Evolutionary conservation across 2,797 vertebrate species (phyloP), one percentile per base, ranked within the genome.

Genomic region (Falco berigora): DNA sequence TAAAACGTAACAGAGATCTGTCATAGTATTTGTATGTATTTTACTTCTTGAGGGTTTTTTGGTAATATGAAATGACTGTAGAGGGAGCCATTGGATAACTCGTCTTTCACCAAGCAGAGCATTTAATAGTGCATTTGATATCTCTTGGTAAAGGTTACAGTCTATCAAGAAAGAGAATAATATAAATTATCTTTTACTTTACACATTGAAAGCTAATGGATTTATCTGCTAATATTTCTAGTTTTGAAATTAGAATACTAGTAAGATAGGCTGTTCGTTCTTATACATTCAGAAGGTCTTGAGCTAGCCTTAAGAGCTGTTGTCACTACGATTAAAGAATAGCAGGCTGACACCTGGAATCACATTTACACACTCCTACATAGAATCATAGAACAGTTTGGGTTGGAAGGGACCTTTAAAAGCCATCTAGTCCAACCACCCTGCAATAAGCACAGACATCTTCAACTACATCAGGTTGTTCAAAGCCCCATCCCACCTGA

Each of bases 51-150:
- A 10, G 10, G 4, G 2, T 6, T 36, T 58, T 62, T 64, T 27
- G 8, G 38, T 53, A 34, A 86, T 14, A 36, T 52, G 53, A 80
- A 80, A 46, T 77, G 72, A 74, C 96, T 92, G 77, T 52, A 96
- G 94, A 92, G 96, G 92, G 96, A 96, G 96, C 96, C 61, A 56
- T 56, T 67, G 86, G 56, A 36, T 77, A 95, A 92, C 66, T 73
- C 52, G 63, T 53, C 52, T 71, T 76, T 73, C 63, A 36, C 21
- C 47, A 36, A 80, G 11, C 58, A 53, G 23, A 36, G 16, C 27
- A 13, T 40, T 30, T 42, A n/a, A 10, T 19, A 50, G 19, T 6
- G 49, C 42, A 32, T 69, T 68, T 73, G 74, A 59, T 92, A 78
- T 72, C n/a, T 86, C 74, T 34, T 80, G 47, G 40, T 88, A 46